These are phyloP conservation scores for Drosophila conformis DNA, from an alignment of 2,888 invertebrate genomes.

Conservation along the genomic window DNA sequence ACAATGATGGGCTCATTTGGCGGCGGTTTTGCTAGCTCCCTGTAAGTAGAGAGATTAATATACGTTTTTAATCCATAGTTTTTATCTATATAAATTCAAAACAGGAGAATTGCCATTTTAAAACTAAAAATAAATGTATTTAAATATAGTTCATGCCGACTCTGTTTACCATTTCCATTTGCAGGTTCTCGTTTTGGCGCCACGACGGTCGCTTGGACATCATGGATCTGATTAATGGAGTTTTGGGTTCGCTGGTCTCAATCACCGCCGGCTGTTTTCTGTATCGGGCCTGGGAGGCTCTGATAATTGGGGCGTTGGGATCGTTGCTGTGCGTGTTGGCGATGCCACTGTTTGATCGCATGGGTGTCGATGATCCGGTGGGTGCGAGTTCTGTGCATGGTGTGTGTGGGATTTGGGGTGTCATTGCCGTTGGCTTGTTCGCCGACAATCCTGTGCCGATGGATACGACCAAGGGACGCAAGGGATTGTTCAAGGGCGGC, in stretches of 20 bases:
- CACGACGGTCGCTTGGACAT: constrained; percentile 92
- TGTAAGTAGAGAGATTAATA: constrained; percentile 81
- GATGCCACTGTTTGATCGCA: constrained; percentile 91
- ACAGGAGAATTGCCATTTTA: not conserved
- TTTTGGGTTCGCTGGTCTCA: constrained; percentile 94
- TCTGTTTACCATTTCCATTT: constrained; percentile 14
- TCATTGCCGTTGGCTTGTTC: constrained; percentile 92
- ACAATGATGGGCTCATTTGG: constrained; percentile 97
- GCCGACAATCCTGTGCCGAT: constrained; percentile 93
- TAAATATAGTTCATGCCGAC: not conserved
- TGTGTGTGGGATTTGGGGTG: constrained; percentile 90
- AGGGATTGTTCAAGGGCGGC: constrained; percentile 92
- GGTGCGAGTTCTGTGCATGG: constrained; percentile 96
- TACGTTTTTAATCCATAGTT: not conserved
- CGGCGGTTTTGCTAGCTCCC: constrained; percentile 89
- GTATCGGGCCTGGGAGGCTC: constrained; percentile 93
- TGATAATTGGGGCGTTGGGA: constrained; percentile 93
- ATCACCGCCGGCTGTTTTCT: constrained; percentile 95
- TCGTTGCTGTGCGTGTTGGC: constrained; percentile 89
- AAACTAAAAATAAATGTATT: not conserved
- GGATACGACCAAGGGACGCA: constrained; percentile 91
- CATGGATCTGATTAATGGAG: constrained; percentile 94
- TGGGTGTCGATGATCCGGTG: constrained; percentile 93
- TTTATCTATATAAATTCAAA: not conserved
- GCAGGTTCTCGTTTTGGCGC: constrained; percentile 88